A percentile compares a stretch with the other conserved stretches of the same genome.
Evolutionary conservation across 2,888 invertebrate species (phyloP).

Genomic region (Phyto melanocephala): DNA sequence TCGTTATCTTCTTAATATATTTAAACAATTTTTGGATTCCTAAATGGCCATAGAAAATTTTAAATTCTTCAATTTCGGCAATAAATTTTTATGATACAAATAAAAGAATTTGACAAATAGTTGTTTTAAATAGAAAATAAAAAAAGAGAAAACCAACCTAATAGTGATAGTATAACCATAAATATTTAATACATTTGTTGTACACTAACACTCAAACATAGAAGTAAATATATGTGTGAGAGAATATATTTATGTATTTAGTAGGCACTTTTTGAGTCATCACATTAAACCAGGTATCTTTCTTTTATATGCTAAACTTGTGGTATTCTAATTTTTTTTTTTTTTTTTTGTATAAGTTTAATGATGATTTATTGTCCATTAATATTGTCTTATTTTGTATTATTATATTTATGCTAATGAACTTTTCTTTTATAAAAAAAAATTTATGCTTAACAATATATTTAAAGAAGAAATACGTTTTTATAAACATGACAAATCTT

Average conservation of each 20-base stretch:
- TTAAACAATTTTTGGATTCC: too few species aligned
- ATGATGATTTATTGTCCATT: conserved; percentile 44
- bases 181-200: neutral
- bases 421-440: neutral
- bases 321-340: neutral
- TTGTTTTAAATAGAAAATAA: neutral
- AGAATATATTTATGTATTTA: neutral
- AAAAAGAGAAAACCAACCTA: neutral
- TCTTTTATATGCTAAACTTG: neutral
- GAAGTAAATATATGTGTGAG: neutral
- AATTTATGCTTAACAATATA: neutral
- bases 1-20: too few species aligned
- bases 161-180: neutral
- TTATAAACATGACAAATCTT: too few species aligned
- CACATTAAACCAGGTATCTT: neutral
- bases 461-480: too few species aligned
- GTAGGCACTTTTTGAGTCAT: neutral
- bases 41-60: neutral
- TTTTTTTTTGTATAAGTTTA: conserved; percentile 4
- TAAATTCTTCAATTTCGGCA: neutral
- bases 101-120: neutral
- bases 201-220: neutral
- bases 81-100: neutral
- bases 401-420: conserved; percentile 37
- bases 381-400: conserved; percentile 3